These are phyloP conservation scores for Drosophila azteca DNA, from an alignment of 1,140 invertebrate species.

Conservation along the genomic window DNA sequence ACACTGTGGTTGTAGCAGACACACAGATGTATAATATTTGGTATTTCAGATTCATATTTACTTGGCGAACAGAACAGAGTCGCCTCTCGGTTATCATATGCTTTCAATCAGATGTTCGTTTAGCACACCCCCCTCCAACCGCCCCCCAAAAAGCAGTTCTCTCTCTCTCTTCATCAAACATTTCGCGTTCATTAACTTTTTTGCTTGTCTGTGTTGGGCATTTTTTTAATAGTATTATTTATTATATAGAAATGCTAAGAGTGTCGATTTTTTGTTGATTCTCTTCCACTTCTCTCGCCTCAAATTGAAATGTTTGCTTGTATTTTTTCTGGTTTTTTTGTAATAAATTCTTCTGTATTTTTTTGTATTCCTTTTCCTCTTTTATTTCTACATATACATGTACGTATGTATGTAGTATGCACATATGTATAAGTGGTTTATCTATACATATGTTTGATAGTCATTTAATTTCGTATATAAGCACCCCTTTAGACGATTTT, in stretches of 20 bases:
- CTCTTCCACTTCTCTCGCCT: conserved; percentile 6
- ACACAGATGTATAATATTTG: not conserved
- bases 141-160: conserved; percentile 6
- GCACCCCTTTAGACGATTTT: conserved; percentile 46
- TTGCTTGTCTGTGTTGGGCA: conserved; percentile 17
- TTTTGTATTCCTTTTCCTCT: conserved; percentile 37
- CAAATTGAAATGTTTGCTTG: conserved; percentile 67
- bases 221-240: conserved; percentile 45
- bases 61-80: too few relatives aligned
- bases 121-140: not conserved
- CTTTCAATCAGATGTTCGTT: conserved; percentile 66
- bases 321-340: conserved; percentile 56
- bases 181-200: conserved; percentile 64
- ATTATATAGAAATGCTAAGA: conserved; percentile 49
- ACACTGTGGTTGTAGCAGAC: too few relatives aligned
- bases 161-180: conserved; percentile 42
- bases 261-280: conserved; percentile 23
- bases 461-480: conserved; percentile 22
- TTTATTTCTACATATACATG: conserved; percentile 47
- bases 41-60: conserved; percentile 20
- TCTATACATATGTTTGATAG: conserved; percentile 33
- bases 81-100: conserved; percentile 45
- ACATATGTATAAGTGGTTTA: conserved; percentile 40
- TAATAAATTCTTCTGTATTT: conserved; percentile 68
- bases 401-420: too few relatives aligned